Evolutionary conservation across 2,113 vertebrate genomes (phyloP).

Genomic region (Cyprinodon brontotheroides): DNA sequence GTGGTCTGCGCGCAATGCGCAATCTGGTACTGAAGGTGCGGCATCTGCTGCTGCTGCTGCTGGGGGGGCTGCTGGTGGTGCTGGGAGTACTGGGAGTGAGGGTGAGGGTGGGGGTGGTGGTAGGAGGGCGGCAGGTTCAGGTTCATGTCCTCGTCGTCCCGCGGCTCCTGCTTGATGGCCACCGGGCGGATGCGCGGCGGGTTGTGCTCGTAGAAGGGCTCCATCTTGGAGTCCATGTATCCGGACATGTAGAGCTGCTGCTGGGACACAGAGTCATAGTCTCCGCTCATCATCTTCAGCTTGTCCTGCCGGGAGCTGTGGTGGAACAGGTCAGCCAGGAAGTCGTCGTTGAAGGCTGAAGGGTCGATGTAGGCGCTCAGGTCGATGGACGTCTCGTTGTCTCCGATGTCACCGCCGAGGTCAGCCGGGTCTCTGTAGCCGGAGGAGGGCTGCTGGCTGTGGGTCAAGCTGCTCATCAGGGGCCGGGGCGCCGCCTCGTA

Average conservation of each 20-base stretch:
- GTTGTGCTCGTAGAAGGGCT: constrained; percentile 87
- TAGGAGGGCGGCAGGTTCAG: constrained; percentile 82
- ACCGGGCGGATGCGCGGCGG: constrained; percentile 86
- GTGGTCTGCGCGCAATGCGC: constrained; percentile 96
- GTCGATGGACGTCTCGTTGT: constrained; percentile 97
- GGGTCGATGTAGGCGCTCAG: constrained; percentile 98
- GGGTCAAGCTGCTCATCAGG: constrained; percentile 83
- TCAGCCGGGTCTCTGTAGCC: constrained; percentile 79
- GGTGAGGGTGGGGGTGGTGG: constrained; percentile 76
- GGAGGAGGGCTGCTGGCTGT: constrained; percentile 79
- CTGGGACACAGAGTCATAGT: constrained; percentile 83
- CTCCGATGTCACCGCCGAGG: constrained; percentile 90
- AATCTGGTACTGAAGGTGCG: constrained; percentile 95
- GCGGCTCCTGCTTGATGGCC: constrained; percentile 95
- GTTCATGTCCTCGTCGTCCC: constrained; percentile 88
- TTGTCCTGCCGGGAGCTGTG: constrained; percentile 89
- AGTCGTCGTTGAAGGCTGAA: constrained; percentile 97
- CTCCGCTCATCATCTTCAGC: constrained; percentile 85
- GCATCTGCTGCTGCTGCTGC: constrained; percentile 75
- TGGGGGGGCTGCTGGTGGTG: constrained; percentile 71
- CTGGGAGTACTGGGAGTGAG: constrained; percentile 63
- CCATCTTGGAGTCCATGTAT: constrained; percentile 89
- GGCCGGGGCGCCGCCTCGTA: constrained; percentile 95
- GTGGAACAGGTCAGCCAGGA: constrained; percentile 96
- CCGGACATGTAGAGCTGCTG: constrained; percentile 84